Evolutionary conservation across 2,113 vertebrate genomes (phyloP), one percentile per base, ranked within the genome.

Genomic region (Trachemys scripta): DNA sequence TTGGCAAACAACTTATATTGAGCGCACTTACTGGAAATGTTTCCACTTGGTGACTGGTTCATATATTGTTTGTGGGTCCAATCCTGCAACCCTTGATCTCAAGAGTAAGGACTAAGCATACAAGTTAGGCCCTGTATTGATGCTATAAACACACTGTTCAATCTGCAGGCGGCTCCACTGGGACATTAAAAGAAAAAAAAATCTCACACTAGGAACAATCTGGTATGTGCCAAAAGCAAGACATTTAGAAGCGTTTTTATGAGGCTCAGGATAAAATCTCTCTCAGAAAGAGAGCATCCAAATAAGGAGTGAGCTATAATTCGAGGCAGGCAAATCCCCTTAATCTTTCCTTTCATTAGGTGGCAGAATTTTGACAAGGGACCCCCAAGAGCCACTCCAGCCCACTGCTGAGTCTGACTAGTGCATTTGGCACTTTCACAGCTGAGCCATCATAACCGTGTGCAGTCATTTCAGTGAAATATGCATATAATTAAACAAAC

Each of bases 51-150:
- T 87, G 96, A 94, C 96, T 96, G 89, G 72, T 94, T 90, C 91
- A 96, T 92, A 96, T 96, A 87, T 93, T 94, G 85, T 96, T 96
- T 92, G 93, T 96, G 93, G 79, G 75, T 69, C 84, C 65, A 93
- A 91, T 94, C 95, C 24, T 69, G 92, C n/a, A 95, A 57, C 38
- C 27, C 19, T 45, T 87, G 87, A 91, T 84, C 90, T 47, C 35
- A 82, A 84, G 75, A 87, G 59, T 19, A 86, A 87, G 90, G 82
- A 80, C 82, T 56, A 90, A 76, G 82, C 59, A 88, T 80, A 96
- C 72, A 81, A 93, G 89, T 57, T 95, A 94, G 62, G 89, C 79
- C 54, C 90, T 91, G 93, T 80, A 72, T 4, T 80, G 82, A 83
- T 94, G 96, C 75, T 13, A 75, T 57, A 93, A 72, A 96, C 96